Evolutionary conservation across 1,140 invertebrate genomes (phyloP).

Genomic region (Euwallacea fornicatus): DNA sequence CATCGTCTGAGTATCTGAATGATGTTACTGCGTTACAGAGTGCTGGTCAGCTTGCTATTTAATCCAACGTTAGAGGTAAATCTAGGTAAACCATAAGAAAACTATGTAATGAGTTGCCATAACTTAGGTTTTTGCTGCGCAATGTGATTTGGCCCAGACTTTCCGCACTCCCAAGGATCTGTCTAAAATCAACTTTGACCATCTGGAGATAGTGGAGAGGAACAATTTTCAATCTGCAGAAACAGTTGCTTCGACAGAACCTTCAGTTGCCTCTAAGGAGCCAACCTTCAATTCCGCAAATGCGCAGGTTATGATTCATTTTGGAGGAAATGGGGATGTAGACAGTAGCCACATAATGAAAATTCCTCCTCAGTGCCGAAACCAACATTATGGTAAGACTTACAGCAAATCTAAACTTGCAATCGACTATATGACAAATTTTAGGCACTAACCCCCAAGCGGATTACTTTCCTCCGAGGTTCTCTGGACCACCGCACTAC

Average conservation of each 20-base stretch:
- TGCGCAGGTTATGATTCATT: slow-evolving; percentile 34
- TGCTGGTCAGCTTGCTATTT: no score
- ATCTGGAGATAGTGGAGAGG: slow-evolving; percentile 41
- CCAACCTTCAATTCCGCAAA: slow-evolving; percentile 30
- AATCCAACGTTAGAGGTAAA: no score
- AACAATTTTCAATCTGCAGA: slow-evolving; percentile 28
- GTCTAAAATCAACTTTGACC: slow-evolving; percentile 40
- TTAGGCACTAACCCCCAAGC: neutral
- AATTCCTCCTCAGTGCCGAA: slow-evolving; percentile 13
- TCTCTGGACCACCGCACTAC: slow-evolving; percentile 7
- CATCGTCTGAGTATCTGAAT: no score
- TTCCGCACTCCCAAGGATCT: slow-evolving; percentile 41
- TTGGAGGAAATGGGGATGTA: slow-evolving; percentile 16
- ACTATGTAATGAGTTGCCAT: no score
- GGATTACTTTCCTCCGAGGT: neutral
- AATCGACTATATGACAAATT: neutral
- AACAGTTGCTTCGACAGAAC: neutral
- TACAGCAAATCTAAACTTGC: no score
- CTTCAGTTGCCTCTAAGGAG: neutral
- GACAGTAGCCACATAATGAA: slow-evolving; percentile 22
- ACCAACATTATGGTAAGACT: neutral
- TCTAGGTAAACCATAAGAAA: no score
- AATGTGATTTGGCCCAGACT: slow-evolving; percentile 25
- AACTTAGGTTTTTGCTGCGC: neutral
- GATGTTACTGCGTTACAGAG: no score